phyloP scores from a whole-genome alignment of 2,113 vertebrate genomes.

The Prinia subflava region DNA sequence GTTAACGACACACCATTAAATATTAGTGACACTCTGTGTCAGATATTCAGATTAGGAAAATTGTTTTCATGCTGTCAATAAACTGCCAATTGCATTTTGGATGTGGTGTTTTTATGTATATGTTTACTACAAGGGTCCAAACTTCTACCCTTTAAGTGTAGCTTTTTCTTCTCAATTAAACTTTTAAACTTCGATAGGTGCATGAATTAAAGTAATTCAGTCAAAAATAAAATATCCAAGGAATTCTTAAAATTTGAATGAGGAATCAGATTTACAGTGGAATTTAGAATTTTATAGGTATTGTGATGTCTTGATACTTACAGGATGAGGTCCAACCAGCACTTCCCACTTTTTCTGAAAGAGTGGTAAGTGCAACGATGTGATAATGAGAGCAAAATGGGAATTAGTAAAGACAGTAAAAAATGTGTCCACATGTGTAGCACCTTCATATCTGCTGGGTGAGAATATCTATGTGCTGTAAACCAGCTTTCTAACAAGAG shows the following conservation, averaged over 20 bases:
- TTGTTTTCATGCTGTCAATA: not conserved
- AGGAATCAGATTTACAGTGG: not conserved
- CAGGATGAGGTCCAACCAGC: not conserved
- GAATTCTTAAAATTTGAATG: not conserved
- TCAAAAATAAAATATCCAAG: not conserved
- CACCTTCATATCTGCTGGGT: not conserved
- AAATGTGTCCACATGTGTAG: not conserved
- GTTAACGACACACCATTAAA: not conserved
- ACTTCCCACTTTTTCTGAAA: not conserved
- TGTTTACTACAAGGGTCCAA: not conserved
- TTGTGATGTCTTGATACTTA: not conserved
- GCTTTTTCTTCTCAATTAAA: not conserved
- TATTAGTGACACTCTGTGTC: not conserved
- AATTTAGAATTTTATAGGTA: not conserved
- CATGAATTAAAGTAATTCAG: not conserved
- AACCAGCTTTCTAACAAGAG: not conserved
- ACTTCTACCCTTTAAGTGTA: not conserved
- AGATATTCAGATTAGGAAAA: not conserved
- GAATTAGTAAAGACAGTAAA: not conserved
- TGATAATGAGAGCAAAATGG: not conserved
- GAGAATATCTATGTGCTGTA: not conserved
- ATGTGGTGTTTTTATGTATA: not conserved
- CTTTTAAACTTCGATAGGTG: not conserved
- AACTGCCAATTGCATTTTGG: not conserved
- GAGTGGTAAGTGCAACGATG: rapidly evolving